Conservation (phyloP, 2,888 invertebrate species). For the Neocrepidodera transversa region DNA sequence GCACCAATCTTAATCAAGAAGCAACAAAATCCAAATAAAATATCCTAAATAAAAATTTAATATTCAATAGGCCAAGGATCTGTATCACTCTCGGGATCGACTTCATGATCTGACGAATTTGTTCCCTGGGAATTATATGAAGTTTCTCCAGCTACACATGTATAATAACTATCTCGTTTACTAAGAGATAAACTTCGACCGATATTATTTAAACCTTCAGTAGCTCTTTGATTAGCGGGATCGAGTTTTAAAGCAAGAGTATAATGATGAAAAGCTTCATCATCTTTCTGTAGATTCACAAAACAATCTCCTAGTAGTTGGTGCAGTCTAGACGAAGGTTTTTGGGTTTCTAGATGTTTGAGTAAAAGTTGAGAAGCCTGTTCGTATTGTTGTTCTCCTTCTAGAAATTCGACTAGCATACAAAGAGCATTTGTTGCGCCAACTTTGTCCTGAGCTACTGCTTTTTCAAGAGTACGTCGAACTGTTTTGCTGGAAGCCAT, state of each 20-base stretch:
- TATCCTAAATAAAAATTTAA: too few species aligned
- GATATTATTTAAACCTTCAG: constrained; percentile 70
- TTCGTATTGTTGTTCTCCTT: constrained; percentile 70
- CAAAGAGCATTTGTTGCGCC: constrained; percentile 74
- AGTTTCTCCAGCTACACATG: constrained; percentile 62
- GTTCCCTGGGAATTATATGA: constrained; percentile 62
- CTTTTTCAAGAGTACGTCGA: constrained; percentile 74
- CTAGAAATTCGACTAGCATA: constrained; percentile 73
- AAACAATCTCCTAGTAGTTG: constrained; percentile 72
- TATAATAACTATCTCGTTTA: constrained; percentile 64
- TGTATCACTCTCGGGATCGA: constrained; percentile 56
- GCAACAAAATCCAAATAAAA: too few species aligned
- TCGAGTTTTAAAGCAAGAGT: constrained; percentile 72
- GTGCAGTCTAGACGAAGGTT: constrained; percentile 70
- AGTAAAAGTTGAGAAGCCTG: constrained; percentile 73
- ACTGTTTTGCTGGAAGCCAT: constrained; percentile 66
- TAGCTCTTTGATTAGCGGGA: constrained; percentile 68
- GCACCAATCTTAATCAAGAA: too few species aligned
- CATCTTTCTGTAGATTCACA: constrained; percentile 68
- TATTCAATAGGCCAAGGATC: constrained; percentile 47
- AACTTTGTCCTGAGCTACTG: constrained; percentile 73
- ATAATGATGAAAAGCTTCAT: constrained; percentile 74
- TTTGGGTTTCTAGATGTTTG: constrained; percentile 67
- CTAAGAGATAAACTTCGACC: constrained; percentile 60
- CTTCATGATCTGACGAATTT: constrained; percentile 56